Base-by-base conservation (phyloP, 2,797 vertebrate species). In the Zalophus californianus region DNA sequence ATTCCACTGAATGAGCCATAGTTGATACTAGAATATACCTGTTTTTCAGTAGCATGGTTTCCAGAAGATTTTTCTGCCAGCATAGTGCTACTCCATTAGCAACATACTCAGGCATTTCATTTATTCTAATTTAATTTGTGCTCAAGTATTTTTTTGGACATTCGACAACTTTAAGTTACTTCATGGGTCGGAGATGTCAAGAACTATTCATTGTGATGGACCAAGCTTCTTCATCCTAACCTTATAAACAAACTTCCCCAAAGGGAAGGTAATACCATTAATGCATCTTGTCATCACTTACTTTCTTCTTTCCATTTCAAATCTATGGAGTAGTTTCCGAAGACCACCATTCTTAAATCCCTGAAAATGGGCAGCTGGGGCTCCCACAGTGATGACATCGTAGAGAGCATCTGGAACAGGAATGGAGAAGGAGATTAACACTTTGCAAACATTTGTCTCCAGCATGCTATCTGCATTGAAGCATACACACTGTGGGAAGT, bases 341-440 rank as follows among this genome's bases (percentile, higher is more conserved):
- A 99, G 99, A 96, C 99, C 99, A 20, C 99, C 99, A 16, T 99
- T 99, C 98, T 99, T 99, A 98, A 99, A 99, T 96, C 99, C 99
- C 98, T 99, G 99, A 98, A 99, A 99, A 98, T 99, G 99, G 0
- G 99, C 99, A 15, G 99, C 99, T 0, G 99, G 99, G 64, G 99
- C 99, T 97, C 99, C 99, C 29, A 99, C 99, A 0, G 99, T 99
- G 98, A 99, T 98, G 70, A 99, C 99, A 95, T 99, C 99, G 52
- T 99, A 99, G 96, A 99, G 98, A 48, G 99, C 99, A 98, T 99
- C 99, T 99, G 98, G 12, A 98, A 98, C 7, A 16, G 66, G 64
- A 97, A 98, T 0, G 97, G 88, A 97, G 27, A 97, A 98, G 96
- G 18, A 94, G 25, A 32, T 98, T 95, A 94, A 79, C 23, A 32